Evolutionary conservation across 2,113 vertebrate species (phyloP), one percentile per base, ranked within the genome.

Genomic region (Hystrix brachyura): DNA sequence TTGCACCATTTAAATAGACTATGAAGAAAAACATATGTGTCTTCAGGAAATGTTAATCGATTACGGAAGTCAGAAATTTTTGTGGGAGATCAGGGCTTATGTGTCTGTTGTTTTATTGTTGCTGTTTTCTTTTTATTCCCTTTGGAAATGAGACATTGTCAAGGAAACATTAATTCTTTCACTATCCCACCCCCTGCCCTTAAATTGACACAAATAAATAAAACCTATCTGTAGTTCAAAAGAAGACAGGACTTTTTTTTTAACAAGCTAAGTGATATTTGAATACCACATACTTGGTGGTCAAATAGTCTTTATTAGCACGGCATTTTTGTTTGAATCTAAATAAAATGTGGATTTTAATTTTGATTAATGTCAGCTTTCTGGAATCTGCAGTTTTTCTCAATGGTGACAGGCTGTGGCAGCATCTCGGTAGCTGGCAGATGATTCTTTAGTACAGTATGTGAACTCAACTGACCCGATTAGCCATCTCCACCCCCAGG

Each of bases 401-500:
- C 98, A 98, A 98, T 86, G 97, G 96, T 98, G 97, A 98, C 97
- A 98, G 95, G 87, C 88, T 98, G 90, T 98, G 98, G 98, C 98
- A 98, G 98, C 95, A 98, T 94, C 51, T 34, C 97, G 93, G 94
- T 93, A 97, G 95, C 95, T 94, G 60, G 96, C 97, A 98, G 98
- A 97, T 90, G 90, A 92, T 98, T 98, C 96, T 98, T 98, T 97
- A 98, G 97, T 97, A 32, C 32, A 43, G 62, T 34, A 90, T 94
- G 96, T 98, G 98, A 98, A 98, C 92, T 87, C 87, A n/a, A 92
- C 64, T 98, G 98, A 98, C 98, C 98, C 98, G 98, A 97, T 98
- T 98, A 92, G 53, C 97, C 91, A 97, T 97, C 97, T n/a, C 60
- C 48, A 51, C 19, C 29, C 65, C 81, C 97, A 97, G 96, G 96